phyloP scores from a whole-genome alignment of 1,140 invertebrate genomes.

The Centruroides sculpturatus region DNA sequence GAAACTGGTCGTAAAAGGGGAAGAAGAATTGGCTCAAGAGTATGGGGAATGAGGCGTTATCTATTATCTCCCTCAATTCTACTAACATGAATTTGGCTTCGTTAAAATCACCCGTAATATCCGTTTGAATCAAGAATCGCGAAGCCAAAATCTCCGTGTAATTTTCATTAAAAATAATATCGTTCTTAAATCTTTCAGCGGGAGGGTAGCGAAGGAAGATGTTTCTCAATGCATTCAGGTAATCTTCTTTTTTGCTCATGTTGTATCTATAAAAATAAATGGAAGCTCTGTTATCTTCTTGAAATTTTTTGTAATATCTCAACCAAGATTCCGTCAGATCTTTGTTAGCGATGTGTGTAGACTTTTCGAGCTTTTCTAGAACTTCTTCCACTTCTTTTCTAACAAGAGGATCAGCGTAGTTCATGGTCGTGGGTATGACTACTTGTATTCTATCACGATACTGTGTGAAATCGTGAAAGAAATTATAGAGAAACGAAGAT shows the following conservation, averaged over 20 bases:
- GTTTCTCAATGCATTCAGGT: constrained; percentile 57
- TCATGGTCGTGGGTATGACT: constrained; percentile 61
- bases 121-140: constrained; percentile 71
- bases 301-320: constrained; percentile 61
- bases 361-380: constrained; percentile 60
- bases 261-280: constrained; percentile 42
- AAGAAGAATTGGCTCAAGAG: constrained; percentile 88
- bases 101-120: constrained; percentile 74
- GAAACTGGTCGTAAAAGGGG: constrained; percentile 87
- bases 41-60: constrained; percentile 59
- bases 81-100: constrained; percentile 80
- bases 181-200: constrained; percentile 51
- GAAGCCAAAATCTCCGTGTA: constrained; percentile 62
- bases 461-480: constrained; percentile 75
- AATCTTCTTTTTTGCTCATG: constrained; percentile 55
- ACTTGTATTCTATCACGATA: constrained; percentile 80
- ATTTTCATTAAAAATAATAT: constrained; percentile 65
- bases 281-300: constrained; percentile 53
- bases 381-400: constrained; percentile 64
- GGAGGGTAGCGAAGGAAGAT: constrained; percentile 22
- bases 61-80: constrained; percentile 57
- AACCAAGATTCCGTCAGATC: constrained; percentile 84
- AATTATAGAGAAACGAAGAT: constrained; percentile 69
- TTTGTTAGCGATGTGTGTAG: constrained; percentile 51
- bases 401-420: constrained; percentile 65